Evolutionary conservation across 2,888 invertebrate genomes (phyloP), one percentile per base, ranked within the genome.

Genomic region (Protophormia terraenovae): DNA sequence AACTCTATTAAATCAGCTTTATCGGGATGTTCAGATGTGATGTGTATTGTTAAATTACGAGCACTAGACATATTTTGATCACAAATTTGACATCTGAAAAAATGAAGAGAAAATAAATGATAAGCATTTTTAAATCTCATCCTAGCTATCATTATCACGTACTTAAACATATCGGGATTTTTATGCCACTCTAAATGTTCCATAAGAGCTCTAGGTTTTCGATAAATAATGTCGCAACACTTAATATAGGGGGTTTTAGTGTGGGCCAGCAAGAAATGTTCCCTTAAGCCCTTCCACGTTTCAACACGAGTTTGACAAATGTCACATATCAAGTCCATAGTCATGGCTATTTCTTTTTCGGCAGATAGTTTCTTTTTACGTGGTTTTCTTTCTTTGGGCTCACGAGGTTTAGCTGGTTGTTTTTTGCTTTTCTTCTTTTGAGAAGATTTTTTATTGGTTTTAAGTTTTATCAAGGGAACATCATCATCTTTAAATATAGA

Each of bases 161-260:
- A 91, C 91, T 90, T 90, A 38, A 90, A 91, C 62, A 89, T 88
- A 62, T 89, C 89, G 24, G 91, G 91, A 87, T 91, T 89, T 60
- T 90, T 88, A 79, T 91, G 91, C 86, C 89, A 90, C 77, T 90
- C 88, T 50, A 91, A 88, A 85, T 91, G 91, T 32, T 91, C 90
- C 83, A 88, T 89, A 0, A 91, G 88, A 41, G 89, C 88, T 69
- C 88, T 87, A 19, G 89, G 89, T 53, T 89, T 89, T 14, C 83
- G 88, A 72, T 90, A 90, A 14, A 88, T 83, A 62, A 88, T 90
- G 64, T 89, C 89, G 84, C 91, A 91, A 79, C 91, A 91, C 64
- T 90, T 90, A 6, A 90, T 87, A 81, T 90, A 91, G 24, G 89
- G 89, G n/a, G 89, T 88, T 35, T 88, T 87, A 38, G 91, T 88